Evolutionary conservation across 2,797 vertebrate species (phyloP).

Genomic region (Clarias fuscus): DNA sequence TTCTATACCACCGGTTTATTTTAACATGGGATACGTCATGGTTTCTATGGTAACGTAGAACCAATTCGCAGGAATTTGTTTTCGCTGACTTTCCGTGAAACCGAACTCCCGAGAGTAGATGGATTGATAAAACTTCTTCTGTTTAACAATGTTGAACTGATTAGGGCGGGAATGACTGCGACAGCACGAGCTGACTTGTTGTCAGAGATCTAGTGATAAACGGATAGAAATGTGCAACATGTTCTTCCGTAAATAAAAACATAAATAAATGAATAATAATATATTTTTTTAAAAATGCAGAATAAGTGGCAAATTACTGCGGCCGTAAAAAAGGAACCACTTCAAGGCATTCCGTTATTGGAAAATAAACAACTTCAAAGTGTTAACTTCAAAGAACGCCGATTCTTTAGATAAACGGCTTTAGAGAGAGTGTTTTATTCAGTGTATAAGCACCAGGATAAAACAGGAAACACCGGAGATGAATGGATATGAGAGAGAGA

Average conservation of each 20-base stretch:
- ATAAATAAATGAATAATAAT: too few species aligned
- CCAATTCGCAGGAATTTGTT: neutral
- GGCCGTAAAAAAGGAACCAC: neutral
- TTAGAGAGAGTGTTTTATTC: neutral
- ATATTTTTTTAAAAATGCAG: too few species aligned
- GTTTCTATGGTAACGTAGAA: neutral
- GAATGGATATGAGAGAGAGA: neutral
- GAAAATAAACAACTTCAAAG: neutral
- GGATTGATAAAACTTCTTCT: neutral
- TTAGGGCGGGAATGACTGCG: neutral
- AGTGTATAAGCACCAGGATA: neutral
- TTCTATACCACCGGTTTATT: neutral
- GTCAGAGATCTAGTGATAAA: neutral
- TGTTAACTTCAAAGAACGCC: neutral
- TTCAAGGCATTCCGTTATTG: neutral
- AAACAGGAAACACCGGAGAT: neutral
- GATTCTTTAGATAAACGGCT: neutral
- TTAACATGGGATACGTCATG: neutral
- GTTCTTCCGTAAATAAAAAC: neutral
- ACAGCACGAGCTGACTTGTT: neutral
- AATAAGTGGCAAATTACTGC: neutral
- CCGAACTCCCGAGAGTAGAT: constrained; percentile 26
- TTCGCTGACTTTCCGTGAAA: constrained; percentile 28
- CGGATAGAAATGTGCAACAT: neutral
- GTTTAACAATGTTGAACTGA: neutral